These are phyloP conservation scores for Chymomyza costata DNA, from an alignment of 1,140 invertebrate species.

Conservation along the genomic window DNA sequence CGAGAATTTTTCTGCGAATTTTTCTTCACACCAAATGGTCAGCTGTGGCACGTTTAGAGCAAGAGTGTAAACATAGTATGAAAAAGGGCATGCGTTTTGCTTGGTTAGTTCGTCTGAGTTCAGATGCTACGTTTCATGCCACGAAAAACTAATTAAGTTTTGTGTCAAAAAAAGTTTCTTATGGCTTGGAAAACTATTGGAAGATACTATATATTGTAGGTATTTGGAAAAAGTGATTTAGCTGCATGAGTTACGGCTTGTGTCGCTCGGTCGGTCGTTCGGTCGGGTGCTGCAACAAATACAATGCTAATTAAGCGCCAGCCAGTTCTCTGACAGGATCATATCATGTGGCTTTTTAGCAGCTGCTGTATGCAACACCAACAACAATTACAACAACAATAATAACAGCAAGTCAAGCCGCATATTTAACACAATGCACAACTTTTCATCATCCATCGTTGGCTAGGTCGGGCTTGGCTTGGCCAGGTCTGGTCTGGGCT, in stretches of 20 bases:
- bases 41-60: no score
- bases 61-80: no score
- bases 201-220: no score
- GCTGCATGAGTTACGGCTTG: conserved; percentile 9
- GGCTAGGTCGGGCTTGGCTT: background rate
- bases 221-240: conserved; percentile 41
- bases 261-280: background rate
- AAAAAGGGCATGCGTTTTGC: no score
- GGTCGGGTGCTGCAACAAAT: conserved; percentile 1
- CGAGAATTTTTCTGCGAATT: no score
- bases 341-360: conserved; percentile 15
- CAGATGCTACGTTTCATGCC: background rate
- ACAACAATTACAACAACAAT: background rate
- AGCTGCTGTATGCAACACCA: background rate
- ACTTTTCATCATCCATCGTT: conserved; percentile 17
- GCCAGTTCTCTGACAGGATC: conserved; percentile 31
- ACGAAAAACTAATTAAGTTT: conserved; percentile 68
- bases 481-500: background rate
- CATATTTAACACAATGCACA: conserved; percentile 61
- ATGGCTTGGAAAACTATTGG: no score
- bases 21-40: no score
- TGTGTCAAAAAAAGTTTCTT: conserved; percentile 65
- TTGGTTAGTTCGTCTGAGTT: no score
- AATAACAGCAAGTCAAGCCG: background rate
- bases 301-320: conserved; percentile 45